phyloP scores from a whole-genome alignment of 2,113 vertebrate genomes.

The Macquaria australasica region DNA sequence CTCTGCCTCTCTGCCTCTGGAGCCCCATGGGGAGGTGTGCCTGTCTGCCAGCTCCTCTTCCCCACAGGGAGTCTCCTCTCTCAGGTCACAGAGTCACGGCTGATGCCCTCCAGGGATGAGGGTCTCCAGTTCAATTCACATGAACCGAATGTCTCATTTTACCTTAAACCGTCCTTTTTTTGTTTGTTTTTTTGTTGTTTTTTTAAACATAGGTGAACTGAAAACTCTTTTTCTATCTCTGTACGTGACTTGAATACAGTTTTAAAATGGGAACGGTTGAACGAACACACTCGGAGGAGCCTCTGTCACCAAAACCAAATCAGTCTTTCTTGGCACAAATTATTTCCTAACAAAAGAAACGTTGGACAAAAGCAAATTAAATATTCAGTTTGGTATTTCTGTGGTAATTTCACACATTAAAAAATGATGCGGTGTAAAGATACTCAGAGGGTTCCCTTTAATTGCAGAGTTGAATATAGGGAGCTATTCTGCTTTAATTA shows the following conservation, averaged over 20 bases:
- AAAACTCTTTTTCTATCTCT: background rate
- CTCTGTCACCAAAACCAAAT: background rate
- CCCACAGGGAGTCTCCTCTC: slow-evolving; percentile 48
- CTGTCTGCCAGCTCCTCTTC: slow-evolving; percentile 42
- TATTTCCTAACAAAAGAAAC: too few species aligned
- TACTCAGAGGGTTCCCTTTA: background rate
- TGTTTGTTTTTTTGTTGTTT: background rate
- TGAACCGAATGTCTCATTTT: slow-evolving; percentile 41
- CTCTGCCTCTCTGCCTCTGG: slow-evolving; percentile 1
- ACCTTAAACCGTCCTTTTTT: slow-evolving; percentile 21
- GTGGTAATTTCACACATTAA: background rate
- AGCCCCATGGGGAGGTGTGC: slow-evolving; percentile 27
- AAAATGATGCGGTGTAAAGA: background rate
- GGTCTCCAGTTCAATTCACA: slow-evolving; percentile 24
- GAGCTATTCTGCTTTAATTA: slow-evolving; percentile 6
- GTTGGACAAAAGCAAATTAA: background rate
- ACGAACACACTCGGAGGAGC: background rate
- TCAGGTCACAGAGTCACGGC: slow-evolving; percentile 32
- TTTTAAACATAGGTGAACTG: background rate
- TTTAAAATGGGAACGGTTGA: background rate
- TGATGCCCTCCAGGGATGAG: slow-evolving; percentile 32
- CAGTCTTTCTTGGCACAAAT: background rate
- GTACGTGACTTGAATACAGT: slow-evolving; percentile 16
- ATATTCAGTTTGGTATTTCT: background rate
- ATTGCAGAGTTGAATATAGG: background rate